Percentiles rank a stretch among this genome's conserved stretches.
Evolutionary conservation across 2,888 invertebrate species (phyloP).

Genomic region (Aphodius granarius): DNA sequence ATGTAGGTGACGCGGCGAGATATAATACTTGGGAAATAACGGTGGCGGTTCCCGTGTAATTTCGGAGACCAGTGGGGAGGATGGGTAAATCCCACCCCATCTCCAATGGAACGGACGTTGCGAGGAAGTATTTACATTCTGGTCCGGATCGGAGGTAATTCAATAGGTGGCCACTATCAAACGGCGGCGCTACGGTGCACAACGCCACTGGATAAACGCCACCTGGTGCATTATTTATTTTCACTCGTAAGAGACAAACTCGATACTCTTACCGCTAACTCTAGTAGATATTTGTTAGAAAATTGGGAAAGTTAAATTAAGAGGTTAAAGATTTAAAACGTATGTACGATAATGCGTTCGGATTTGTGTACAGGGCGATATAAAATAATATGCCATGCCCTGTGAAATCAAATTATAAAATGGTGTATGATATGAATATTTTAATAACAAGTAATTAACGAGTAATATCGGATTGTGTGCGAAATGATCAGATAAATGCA

Average conservation of each 20-base stretch:
- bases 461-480: too few species aligned
- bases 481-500: too few species aligned
- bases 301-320: background rate
- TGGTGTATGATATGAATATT: too few species aligned
- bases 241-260: background rate
- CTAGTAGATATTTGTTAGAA: background rate
- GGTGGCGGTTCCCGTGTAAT: slow-evolving; percentile 2
- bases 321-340: background rate
- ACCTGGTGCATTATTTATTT: slow-evolving; percentile 12
- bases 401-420: too few species aligned
- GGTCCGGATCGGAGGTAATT: background rate
- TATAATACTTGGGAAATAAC: slow-evolving; percentile 8
- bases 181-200: slow-evolving; percentile 7
- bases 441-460: too few species aligned
- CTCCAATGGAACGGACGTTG: slow-evolving; percentile 1
- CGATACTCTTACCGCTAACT: background rate
- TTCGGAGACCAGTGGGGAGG: background rate
- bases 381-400: too few species aligned
- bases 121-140: background rate
- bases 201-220: background rate
- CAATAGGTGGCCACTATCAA: slow-evolving; percentile 15
- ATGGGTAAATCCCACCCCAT: slow-evolving; percentile 2
- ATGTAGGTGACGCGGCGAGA: slow-evolving; percentile 12
- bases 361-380: too few species aligned
- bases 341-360: too few species aligned